Base-by-base conservation (phyloP, 2,113 vertebrate genomes). In the Nibea coibor region DNA sequence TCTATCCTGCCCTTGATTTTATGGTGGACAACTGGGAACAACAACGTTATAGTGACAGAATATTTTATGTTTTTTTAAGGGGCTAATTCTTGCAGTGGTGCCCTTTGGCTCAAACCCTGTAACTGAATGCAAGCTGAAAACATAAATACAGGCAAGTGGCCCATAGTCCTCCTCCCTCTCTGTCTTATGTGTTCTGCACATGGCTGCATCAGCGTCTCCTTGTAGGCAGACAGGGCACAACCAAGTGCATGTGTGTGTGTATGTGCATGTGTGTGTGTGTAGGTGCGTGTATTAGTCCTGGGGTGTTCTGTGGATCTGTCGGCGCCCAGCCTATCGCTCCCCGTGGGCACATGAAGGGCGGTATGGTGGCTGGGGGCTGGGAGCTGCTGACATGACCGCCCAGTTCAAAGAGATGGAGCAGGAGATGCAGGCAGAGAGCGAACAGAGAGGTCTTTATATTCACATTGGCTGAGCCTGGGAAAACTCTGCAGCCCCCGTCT, bases 361-460 rank as follows among this genome's bases (percentile, higher is more conserved):
- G 81, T 70, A 51, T 79, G 87, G 87, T 72, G 86, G 84, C 75
- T 62, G 83, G 86, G 87, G 87, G 77, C 75, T 78, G 86, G 71
- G 90, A 86, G 82, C 82, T 82, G 92, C 89, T 93, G 91, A 93
- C 92, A 91, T 78, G 81, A 63, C 75, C 65, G 80, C 81, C 80
- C 80, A 63, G 86, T 93, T 93, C 93, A 93, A 93, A 94, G 92
- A 92, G 92, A 91, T 93, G 57, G 28, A 75, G 87, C 79, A 72
- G 84, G 78, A 91, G 92, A 93, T 93, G 84, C 83, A 88, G 87
- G 82, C 75, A n/a, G 78, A 79, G 68, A 71, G 77, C 1, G 83
- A 94, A 94, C 93, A 94, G 87, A 75, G 88, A 51, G 15, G 81
- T 82, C 86, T 92, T 93, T 93, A 92, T 93, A 64, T 76, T 89